Base-by-base conservation (phyloP, 2,888 invertebrate species). In the Ecliptopera silaceata region DNA sequence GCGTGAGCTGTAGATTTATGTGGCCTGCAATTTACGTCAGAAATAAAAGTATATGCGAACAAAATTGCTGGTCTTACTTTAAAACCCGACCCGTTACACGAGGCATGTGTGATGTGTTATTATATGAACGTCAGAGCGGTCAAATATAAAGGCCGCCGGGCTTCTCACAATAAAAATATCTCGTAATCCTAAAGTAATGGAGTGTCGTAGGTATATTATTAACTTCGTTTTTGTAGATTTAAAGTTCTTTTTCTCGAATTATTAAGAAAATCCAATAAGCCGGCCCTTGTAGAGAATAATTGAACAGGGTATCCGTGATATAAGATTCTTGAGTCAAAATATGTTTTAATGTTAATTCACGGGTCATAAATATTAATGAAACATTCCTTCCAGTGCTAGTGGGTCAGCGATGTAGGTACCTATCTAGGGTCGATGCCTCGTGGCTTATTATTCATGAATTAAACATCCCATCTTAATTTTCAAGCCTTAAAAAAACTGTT, bases 331-430 rank as follows among this genome's bases (percentile, higher is more conserved):
- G 75, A 79, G 78, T 80, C 82, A 82, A 84, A 84, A 84, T 74
- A 82, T 81, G 80, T 82, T 85, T 83, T 84, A 84, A 86, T 83
- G 82, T 83, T 86, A 86, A 86, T 86, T 85, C 86, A 82, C 82
- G 80, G 80, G 78, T 79, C 82, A 87, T 87, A 86, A 87, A 88
- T 88, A 87, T 87, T 86, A 81, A 88, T 88, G 81, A 79, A 82
- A 81, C 79, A 82, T 80, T 82, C 80, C 70, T 75, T 72, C 74
- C 31, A 46, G 65, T 68, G 55, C 68, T 72, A 70, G 68, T 70
- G 69, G 78, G 74, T 74, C 73, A 71, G 75, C 74, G 71, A 76
- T 45, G 61, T 59, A 56, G 31, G 4, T 29, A 31, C 22, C 11
- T n/a, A 20, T 49, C 48, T 65, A 66, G 69, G 62, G 68, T 57